Evolutionary conservation across 2,113 vertebrate genomes (phyloP).

Genomic region (Hoplias malabaricus): DNA sequence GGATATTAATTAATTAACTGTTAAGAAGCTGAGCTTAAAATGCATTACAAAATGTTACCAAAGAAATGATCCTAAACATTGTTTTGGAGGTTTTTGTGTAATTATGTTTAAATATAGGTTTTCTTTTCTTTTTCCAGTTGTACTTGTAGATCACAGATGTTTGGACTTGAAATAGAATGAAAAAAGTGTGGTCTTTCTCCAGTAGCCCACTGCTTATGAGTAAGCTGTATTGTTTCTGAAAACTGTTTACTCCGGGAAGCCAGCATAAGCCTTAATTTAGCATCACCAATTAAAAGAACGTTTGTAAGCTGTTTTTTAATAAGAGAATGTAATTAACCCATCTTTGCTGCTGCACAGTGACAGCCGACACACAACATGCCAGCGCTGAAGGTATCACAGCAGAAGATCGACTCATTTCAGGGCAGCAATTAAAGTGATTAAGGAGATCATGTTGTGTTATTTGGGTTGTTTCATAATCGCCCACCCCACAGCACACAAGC

Average conservation of each 20-base stretch:
- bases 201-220: no score
- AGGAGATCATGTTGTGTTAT: background rate
- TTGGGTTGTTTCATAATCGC: slow-evolving; percentile 12
- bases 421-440: slow-evolving; percentile 28
- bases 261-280: background rate
- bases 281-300: background rate
- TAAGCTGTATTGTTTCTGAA: background rate
- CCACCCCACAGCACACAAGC: background rate
- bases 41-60: no score
- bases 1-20: no score
- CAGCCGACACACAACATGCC: background rate
- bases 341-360: background rate
- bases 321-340: background rate
- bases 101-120: no score
- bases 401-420: background rate
- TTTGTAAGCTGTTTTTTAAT: background rate
- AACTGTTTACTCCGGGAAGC: background rate
- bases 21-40: no score
- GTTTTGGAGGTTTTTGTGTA: no score
- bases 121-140: no score
- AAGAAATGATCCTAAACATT: no score
- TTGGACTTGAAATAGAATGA: no score
- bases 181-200: no score
- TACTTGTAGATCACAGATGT: no score
- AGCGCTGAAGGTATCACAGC: background rate